Evolutionary conservation across 2,797 vertebrate species (phyloP).

Genomic region (Otus scops): DNA sequence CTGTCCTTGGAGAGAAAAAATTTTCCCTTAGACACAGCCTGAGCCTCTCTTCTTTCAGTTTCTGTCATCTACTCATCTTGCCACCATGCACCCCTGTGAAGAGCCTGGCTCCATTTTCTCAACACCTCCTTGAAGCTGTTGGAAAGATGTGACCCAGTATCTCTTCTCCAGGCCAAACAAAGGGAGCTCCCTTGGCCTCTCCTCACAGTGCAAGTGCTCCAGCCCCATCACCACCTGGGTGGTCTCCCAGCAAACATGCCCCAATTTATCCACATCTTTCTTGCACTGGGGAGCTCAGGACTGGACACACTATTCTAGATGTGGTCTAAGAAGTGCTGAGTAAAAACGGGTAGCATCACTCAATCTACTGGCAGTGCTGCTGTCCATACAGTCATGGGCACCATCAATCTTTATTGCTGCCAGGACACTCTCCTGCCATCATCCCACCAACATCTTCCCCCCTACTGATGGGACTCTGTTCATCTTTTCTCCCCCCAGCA

Average conservation of each 20-base stretch:
- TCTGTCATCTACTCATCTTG: background rate
- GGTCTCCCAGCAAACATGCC: background rate
- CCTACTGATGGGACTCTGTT: background rate
- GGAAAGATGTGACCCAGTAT: background rate
- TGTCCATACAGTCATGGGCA: background rate
- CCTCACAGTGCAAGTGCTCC: background rate
- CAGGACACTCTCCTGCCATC: background rate
- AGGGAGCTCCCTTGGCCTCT: background rate
- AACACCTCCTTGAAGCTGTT: background rate
- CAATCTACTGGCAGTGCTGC: background rate
- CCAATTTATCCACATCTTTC: background rate
- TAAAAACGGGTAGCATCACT: rapidly evolving
- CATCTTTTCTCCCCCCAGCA: background rate
- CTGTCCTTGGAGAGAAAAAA: background rate
- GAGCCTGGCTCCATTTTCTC: background rate
- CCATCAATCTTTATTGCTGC: background rate
- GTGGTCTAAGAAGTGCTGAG: background rate
- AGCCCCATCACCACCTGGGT: background rate
- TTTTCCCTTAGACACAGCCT: background rate
- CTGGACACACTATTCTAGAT: rapidly evolving
- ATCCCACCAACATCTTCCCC: background rate
- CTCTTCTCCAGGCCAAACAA: background rate
- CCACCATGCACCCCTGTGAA: background rate
- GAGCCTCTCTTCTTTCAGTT: background rate
- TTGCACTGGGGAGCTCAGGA: rapidly evolving